Base-by-base conservation (phyloP, 2,113 vertebrate genomes). In the Panthera tigris region DNA sequence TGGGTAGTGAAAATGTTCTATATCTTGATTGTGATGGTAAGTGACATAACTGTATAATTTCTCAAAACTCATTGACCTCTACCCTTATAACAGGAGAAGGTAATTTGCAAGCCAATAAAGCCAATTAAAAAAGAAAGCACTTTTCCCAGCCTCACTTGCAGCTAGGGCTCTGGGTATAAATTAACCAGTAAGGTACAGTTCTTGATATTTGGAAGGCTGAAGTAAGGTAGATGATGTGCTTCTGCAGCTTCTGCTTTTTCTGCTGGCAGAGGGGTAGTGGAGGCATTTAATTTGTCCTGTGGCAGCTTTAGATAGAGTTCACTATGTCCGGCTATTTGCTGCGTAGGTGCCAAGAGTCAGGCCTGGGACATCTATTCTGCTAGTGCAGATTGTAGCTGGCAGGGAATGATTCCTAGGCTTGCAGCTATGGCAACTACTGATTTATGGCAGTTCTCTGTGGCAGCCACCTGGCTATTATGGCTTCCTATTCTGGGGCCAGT, bases 321-420 rank as follows among this genome's bases (percentile, higher is more conserved):
- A 18, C 16, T 41, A 9, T 3, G 45, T 83, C 89, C 68, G 31
- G 63, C 74, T 82, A 91, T 92, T 97, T 50, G 71, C 89, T 94
- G 39, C 79, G 21, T 41, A 7, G 16, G n/a, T 55, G 91, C 97
- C 97, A 97, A 69, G 74, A 88, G 55, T n/a, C 80, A 94, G 93
- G n/a, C 29, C 1, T 3, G 33, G 78, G 83, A 6, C 68, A 69
- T 86, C n/a, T 82, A 63, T 97, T 79, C 66, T 74, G 61, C 81
- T 29, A 18, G 15, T 65, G 36, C 84, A 89, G 84, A 91, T 33
- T 89, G 78, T 33, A 48, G 91, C 82, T 61, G 48, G 93, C 63
- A 7, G 68, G 66, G 68, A 84, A 45, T 1, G 10, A 31, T 65
- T 66, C 78, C 74, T 63, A 31, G 33, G 21, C 73, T 94, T 52